Evolutionary conservation across 1,140 invertebrate species (phyloP).

Genomic region (Cylas formicarius): DNA sequence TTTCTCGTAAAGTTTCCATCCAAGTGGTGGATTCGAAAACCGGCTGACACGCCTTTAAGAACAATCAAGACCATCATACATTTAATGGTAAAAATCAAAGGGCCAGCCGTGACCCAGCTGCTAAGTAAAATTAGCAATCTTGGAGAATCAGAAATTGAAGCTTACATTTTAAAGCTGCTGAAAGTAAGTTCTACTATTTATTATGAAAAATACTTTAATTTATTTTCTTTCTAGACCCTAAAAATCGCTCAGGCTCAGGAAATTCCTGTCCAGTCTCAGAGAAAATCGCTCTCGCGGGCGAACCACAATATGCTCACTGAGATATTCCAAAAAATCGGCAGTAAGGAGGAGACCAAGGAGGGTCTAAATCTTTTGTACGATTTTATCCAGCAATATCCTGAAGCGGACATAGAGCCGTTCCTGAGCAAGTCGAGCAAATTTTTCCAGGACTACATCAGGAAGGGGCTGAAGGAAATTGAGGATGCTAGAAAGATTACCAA

Average conservation of each 20-base stretch:
- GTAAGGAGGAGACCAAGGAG: slow-evolving; percentile 79
- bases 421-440: slow-evolving; percentile 81
- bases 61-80: slow-evolving; percentile 90
- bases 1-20: slow-evolving; percentile 83
- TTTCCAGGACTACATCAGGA: slow-evolving; percentile 88
- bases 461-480: slow-evolving; percentile 76
- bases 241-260: slow-evolving; percentile 47
- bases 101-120: slow-evolving; percentile 67
- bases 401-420: slow-evolving; percentile 86
- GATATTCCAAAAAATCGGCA: slow-evolving; percentile 89
- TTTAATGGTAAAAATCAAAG: slow-evolving; percentile 72
- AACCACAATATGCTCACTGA: slow-evolving; percentile 79
- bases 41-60: slow-evolving; percentile 70
- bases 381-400: slow-evolving; percentile 82
- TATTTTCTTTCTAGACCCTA: slow-evolving; percentile 41
- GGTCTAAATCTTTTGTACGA: slow-evolving; percentile 83
- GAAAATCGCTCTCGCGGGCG: slow-evolving; percentile 56
- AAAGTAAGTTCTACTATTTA: slow-evolving; percentile 46
- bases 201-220: slow-evolving; percentile 9
- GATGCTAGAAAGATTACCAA: slow-evolving; percentile 44
- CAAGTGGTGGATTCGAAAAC: slow-evolving; percentile 67
- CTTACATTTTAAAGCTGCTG: slow-evolving; percentile 70
- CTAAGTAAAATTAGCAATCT: slow-evolving; percentile 70
- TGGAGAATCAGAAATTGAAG: slow-evolving; percentile 73
- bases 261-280: slow-evolving; percentile 42